A percentile compares a stretch with the other conserved stretches of the same genome.
Evolutionary conservation across 2,113 vertebrate genomes (phyloP).

Genomic region (Seriola quinqueradiata): DNA sequence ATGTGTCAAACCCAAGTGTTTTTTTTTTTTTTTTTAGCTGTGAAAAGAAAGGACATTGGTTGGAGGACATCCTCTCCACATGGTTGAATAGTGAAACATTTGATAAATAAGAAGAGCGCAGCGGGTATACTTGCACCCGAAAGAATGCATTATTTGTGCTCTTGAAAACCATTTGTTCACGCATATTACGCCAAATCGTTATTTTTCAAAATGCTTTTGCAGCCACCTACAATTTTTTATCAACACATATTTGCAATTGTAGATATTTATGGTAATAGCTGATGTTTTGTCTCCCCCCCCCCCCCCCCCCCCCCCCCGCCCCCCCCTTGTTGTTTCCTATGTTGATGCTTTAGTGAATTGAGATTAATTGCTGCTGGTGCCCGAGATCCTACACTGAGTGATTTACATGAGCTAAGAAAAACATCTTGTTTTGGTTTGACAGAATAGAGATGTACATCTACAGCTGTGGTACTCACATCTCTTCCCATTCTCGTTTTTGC

Average conservation of each 20-base stretch:
- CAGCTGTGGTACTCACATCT: constrained; percentile 18
- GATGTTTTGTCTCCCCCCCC: constrained; percentile 26
- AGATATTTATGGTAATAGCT: constrained; percentile 51
- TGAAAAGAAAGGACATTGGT: constrained; percentile 63
- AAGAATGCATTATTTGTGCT: constrained; percentile 62
- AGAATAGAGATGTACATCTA: constrained; percentile 47
- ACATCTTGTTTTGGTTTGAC: constrained; percentile 47
- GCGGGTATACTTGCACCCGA: constrained; percentile 6
- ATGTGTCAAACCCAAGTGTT: constrained; percentile 63
- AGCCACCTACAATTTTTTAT: constrained; percentile 38
- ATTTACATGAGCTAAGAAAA: constrained; percentile 54
- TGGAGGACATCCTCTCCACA: constrained; percentile 71
- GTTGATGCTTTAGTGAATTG: constrained; percentile 55
- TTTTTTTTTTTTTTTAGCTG: constrained; percentile 39
- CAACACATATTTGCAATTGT: constrained; percentile 34
- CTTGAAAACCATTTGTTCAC: constrained; percentile 43
- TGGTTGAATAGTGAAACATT: constrained; percentile 61
- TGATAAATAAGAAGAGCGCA: constrained; percentile 60
- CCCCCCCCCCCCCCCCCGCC: not conserved
- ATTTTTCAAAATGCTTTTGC: constrained; percentile 52
- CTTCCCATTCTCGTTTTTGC: constrained; percentile 37
- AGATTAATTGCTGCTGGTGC: constrained; percentile 64
- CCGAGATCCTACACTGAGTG: constrained; percentile 37
- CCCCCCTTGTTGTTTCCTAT: constrained; percentile 25
- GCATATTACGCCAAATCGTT: constrained; percentile 51